A percentile compares a stretch with the other conserved stretches of the same genome.
phyloP scores from a whole-genome alignment of 2,113 vertebrate species.

The Ceyx cyanopectus region DNA sequence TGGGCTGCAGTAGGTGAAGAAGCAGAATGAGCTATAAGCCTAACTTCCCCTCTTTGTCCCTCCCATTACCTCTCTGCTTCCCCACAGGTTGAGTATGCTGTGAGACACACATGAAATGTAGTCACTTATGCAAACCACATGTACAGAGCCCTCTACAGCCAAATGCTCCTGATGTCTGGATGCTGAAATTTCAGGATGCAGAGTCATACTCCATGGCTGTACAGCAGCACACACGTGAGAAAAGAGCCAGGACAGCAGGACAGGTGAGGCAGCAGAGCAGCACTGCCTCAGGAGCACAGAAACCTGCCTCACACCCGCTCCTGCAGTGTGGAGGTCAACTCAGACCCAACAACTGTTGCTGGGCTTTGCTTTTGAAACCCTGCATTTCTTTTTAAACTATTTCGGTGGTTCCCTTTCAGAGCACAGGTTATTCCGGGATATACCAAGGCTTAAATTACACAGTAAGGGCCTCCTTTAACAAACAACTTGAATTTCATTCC shows the following conservation, averaged over 20 bases:
- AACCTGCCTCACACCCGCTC: not conserved
- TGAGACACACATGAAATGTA: too few species aligned
- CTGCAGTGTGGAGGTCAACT: fast-evolving
- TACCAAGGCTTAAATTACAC: not conserved
- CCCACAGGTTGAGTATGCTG: too few species aligned
- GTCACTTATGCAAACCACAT: too few species aligned
- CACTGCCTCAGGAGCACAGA: too few species aligned
- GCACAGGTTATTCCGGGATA: not conserved
- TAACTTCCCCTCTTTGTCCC: not conserved
- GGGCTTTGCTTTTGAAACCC: not conserved
- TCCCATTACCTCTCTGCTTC: too few species aligned
- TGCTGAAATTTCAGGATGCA: too few species aligned
- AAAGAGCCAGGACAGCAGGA: too few species aligned
- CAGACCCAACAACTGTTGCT: not conserved
- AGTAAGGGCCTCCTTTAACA: not conserved
- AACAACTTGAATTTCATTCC: not conserved
- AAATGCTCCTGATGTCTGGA: too few species aligned
- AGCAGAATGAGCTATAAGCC: not conserved
- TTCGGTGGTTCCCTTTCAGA: not conserved
- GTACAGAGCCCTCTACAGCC: too few species aligned
- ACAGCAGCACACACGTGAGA: too few species aligned
- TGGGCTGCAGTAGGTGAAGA: not conserved
- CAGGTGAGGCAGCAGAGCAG: too few species aligned
- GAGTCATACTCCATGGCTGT: too few species aligned
- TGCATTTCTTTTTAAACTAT: not conserved